Base-by-base conservation (phyloP, 2,888 invertebrate genomes). In the Agriopis leucophaearia region DNA sequence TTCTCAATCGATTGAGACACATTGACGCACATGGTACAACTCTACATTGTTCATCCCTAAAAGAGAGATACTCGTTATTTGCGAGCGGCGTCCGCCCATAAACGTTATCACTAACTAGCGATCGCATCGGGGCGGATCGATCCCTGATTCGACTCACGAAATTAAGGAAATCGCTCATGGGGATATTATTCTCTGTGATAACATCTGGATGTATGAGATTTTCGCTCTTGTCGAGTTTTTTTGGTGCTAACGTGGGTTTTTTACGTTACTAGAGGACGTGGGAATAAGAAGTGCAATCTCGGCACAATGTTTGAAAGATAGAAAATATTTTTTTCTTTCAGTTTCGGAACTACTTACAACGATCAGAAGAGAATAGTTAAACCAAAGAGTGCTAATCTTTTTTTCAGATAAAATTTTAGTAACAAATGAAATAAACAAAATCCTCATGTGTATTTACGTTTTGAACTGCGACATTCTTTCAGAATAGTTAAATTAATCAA, bases 161-260 rank as follows among this genome's bases (percentile, higher is more conserved):
- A 94, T 94, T 94, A 94, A 94, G 92, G 91, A 91, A 93, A 93
- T 92, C 92, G 93, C 92, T 94, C 91, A 94, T 92, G 92, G 90
- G 90, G 89, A 90, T 94, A 94, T 94, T 92, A 93, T 91, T 91
- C 91, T 85, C 82, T 81, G 76, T 73, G 88, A 88, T 87, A 87
- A 74, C 85, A 88, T 88, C 88, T 81, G 79, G 82, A 82, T 81
- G 81, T 78, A 83, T 79, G 80, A 84, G 87, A 88, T 87, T 89
- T 87, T 80, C 83, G 82, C 82, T 76, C 79, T 64, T 35, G 54
- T 6, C 44, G 64, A 47, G 50, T 64, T 70, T 64, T n/a, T 70
- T 66, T 66, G 44, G 58, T 40, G 42, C 44, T 50, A 51, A 50
- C 36, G 85, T 82, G 82, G 79, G 76, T 69, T 78, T 82, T 86